Evolutionary conservation across 2,888 invertebrate species (phyloP), one percentile per base, ranked within the genome.

Genomic region (Stegana nigrithorax): DNA sequence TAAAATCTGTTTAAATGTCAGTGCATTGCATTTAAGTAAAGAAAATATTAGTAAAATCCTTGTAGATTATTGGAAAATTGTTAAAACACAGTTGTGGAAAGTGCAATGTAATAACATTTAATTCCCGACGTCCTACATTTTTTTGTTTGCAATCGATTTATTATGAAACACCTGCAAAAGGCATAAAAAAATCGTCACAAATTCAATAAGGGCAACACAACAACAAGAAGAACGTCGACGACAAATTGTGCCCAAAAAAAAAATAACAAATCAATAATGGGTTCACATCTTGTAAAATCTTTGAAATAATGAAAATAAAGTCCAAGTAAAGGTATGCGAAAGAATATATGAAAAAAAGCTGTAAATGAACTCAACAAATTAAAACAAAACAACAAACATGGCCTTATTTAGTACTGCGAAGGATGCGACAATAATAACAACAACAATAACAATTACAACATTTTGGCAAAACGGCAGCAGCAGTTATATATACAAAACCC

Each of bases 101-200:
- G n/a, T n/a, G n/a, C n/a, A n/a, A n/a, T n/a, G n/a, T n/a, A n/a
- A n/a, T n/a, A n/a, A n/a, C n/a, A n/a, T n/a, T n/a, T n/a, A n/a
- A n/a, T n/a, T n/a, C n/a, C n/a, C 27, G 17, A 14, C 5, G 39
- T 39, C 70, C 63, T 73, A 63, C 66, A 72, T 42, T 65, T 65
- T 60, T 25, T 65, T 55, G 45, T 51, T 60, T 60, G 51, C 62
- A 73, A 75, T 78, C 78, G 78, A 78, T 75, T 69, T 74, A 75
- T 78, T 75, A 78, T 78, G 78, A 75, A 75, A 78, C 78, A 72
- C 67, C 67, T 63, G 61, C 66, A 42, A 27, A 59, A 47, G 4
- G 10, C 10, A 17, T 8, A 59, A 32, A 42, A 44, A n/a, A 27
- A 23, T n/a, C n/a, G 27, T 23, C 8, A 42, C 6, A 12, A 17